Conservation (phyloP, 1,140 invertebrate genomes). For the Trichoplusia ni region DNA sequence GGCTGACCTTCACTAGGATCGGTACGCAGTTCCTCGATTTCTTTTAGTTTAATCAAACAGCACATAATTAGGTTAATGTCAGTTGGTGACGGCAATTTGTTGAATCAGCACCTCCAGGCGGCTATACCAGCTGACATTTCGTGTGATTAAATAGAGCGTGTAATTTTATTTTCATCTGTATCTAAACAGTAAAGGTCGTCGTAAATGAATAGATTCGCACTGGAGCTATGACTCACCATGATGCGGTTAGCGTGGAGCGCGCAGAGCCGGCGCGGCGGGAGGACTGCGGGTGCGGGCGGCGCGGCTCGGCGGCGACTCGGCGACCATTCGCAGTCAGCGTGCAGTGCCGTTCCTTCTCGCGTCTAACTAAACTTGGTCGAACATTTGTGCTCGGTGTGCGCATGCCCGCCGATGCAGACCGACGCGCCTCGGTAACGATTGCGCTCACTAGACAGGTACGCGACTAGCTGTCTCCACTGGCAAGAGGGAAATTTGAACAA, state of each 20-base stretch:
- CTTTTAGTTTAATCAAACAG: slow-evolving; percentile 34
- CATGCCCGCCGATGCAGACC: slow-evolving; percentile 76
- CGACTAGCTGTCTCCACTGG: slow-evolving; percentile 72
- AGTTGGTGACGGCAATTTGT: slow-evolving; percentile 17
- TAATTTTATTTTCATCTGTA: slow-evolving; percentile 38
- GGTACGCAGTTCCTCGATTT: slow-evolving; percentile 40
- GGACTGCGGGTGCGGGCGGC: slow-evolving; percentile 69
- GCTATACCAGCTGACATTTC: slow-evolving; percentile 7
- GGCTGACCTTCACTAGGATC: slow-evolving; percentile 37
- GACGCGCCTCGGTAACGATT: slow-evolving; percentile 76
- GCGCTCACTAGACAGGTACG: slow-evolving; percentile 64
- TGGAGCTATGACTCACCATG: slow-evolving; percentile 78
- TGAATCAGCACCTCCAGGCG: slow-evolving; percentile 1
- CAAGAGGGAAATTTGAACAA: slow-evolving; percentile 73
- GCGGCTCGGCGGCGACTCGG: slow-evolving; percentile 51
- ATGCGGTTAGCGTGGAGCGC: slow-evolving; percentile 73
- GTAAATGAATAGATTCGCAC: slow-evolving; percentile 75
- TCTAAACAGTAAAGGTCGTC: slow-evolving; percentile 56
- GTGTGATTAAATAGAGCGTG: slow-evolving; percentile 29
- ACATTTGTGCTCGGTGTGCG: slow-evolving; percentile 55
- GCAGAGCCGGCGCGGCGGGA: slow-evolving; percentile 71
- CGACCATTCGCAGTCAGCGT: slow-evolving; percentile 57
- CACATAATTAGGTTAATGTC: slow-evolving; percentile 43
- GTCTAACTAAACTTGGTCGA: slow-evolving; percentile 60
- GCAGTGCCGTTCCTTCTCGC: slow-evolving; percentile 63